These are phyloP conservation scores for Gouania willdenowi DNA, from an alignment of 2,797 vertebrate genomes.

Conservation along the genomic window DNA sequence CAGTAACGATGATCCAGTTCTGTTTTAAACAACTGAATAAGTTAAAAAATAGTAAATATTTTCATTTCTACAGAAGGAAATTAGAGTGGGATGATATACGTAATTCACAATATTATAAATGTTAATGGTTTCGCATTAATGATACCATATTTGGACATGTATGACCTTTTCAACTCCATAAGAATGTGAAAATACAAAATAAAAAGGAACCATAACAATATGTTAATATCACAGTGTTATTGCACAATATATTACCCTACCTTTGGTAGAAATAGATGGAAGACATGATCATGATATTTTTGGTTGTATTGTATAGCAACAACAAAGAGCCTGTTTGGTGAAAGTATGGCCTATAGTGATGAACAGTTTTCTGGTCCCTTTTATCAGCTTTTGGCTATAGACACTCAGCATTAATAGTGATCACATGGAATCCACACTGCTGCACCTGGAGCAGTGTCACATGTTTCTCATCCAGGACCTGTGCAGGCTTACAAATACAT, in stretches of 20 bases:
- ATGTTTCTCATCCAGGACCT: too few species aligned
- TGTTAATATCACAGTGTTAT: too few species aligned
- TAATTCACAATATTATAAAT: too few species aligned
- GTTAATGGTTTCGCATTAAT: too few species aligned
- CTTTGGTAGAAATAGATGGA: too few species aligned
- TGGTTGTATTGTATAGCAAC: constrained; percentile 23
- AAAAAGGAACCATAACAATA: too few species aligned
- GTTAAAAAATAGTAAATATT: constrained; percentile 11
- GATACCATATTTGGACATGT: too few species aligned
- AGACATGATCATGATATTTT: background rate
- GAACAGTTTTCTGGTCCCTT: constrained; percentile 46
- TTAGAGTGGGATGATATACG: too few species aligned
- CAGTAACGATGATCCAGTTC: constrained; percentile 35
- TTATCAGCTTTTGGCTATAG: constrained; percentile 78
- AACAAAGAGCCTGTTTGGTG: constrained; percentile 26
- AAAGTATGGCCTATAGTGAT: constrained; percentile 45
- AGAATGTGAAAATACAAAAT: background rate
- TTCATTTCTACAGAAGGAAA: too few species aligned
- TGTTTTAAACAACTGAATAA: constrained; percentile 20
- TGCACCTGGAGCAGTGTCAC: too few species aligned
- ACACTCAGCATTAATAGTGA: constrained; percentile 74
- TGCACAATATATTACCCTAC: too few species aligned
- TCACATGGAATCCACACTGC: constrained; percentile 69
- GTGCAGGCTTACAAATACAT: too few species aligned
- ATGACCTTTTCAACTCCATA: background rate